Conservation (phyloP, 92 coral and sea anemone genomes). For the Parazoanthus darwini region DNA sequence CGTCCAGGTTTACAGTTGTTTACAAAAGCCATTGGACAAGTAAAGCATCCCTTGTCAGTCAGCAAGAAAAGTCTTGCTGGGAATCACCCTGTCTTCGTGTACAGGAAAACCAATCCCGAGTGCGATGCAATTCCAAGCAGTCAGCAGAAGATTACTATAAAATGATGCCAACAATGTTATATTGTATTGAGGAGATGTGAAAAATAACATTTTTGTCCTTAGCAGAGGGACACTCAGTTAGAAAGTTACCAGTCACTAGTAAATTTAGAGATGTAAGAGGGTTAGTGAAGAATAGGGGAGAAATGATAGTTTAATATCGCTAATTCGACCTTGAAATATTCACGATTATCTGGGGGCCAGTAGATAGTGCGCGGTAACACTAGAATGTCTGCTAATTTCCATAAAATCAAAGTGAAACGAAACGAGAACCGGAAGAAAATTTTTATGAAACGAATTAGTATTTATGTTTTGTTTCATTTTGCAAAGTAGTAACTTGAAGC, state of each 20-base stretch:
- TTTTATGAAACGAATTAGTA: neutral
- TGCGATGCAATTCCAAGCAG: neutral
- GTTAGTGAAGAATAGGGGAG: neutral
- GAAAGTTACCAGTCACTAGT: neutral
- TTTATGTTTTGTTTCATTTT: constrained; percentile 3
- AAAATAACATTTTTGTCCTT: neutral
- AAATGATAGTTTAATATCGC: neutral
- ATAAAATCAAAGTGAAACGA: neutral
- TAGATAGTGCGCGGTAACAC: neutral
- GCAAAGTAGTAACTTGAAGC: neutral
- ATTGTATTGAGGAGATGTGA: neutral
- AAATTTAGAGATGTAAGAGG: neutral
- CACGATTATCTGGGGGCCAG: neutral
- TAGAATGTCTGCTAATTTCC: neutral
- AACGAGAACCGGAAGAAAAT: neutral
- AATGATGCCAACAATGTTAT: neutral
- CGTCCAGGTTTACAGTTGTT: neutral
- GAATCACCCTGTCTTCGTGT: neutral
- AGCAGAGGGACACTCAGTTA: neutral
- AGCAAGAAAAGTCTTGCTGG: neutral
- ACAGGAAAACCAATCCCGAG: neutral
- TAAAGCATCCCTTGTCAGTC: neutral
- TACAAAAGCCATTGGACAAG: neutral
- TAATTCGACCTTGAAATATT: neutral
- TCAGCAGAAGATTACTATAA: neutral